These are phyloP conservation scores for Cataglyphis hispanica DNA, from an alignment of 1,140 invertebrate species.

Conservation along the genomic window DNA sequence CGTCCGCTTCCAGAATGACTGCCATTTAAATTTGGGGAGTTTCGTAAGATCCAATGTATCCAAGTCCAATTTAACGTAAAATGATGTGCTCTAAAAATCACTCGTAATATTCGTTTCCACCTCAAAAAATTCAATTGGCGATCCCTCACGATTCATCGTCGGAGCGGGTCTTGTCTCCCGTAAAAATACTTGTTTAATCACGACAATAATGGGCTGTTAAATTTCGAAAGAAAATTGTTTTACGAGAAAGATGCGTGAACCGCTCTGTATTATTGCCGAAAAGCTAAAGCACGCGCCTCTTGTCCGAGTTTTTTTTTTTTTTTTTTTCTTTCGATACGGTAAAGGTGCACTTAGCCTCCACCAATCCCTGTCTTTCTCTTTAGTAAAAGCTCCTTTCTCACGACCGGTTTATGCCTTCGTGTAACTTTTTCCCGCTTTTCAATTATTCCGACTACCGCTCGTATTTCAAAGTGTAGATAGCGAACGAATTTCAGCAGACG, in stretches of 20 bases:
- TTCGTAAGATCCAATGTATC: neutral
- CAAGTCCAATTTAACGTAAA: neutral
- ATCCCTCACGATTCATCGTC: neutral
- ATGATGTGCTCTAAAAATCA: neutral
- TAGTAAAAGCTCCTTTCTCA: constrained; percentile 44
- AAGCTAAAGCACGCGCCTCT: constrained; percentile 26
- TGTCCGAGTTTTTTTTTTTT: neutral
- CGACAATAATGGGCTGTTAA: neutral
- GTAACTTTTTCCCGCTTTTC: constrained; percentile 20
- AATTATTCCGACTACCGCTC: constrained; percentile 27
- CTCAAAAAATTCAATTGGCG: neutral
- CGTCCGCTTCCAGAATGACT: constrained; percentile 2
- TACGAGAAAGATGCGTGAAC: constrained; percentile 7
- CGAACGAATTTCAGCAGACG: neutral
- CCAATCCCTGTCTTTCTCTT: constrained; percentile 18
- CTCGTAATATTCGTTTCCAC: neutral
- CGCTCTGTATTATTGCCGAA: constrained; percentile 40
- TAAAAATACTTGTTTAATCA: neutral
- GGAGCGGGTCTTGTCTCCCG: neutral
- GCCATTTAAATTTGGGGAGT: neutral
- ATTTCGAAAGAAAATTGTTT: no score
- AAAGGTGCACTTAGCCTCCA: constrained; percentile 3
- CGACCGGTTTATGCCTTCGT: constrained; percentile 30
- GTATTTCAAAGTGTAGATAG: neutral
- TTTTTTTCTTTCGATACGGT: neutral